A percentile compares a stretch with the other conserved stretches of the same genome.
phyloP scores from a whole-genome alignment of 1,140 invertebrate species.

The Venturia canescens region DNA sequence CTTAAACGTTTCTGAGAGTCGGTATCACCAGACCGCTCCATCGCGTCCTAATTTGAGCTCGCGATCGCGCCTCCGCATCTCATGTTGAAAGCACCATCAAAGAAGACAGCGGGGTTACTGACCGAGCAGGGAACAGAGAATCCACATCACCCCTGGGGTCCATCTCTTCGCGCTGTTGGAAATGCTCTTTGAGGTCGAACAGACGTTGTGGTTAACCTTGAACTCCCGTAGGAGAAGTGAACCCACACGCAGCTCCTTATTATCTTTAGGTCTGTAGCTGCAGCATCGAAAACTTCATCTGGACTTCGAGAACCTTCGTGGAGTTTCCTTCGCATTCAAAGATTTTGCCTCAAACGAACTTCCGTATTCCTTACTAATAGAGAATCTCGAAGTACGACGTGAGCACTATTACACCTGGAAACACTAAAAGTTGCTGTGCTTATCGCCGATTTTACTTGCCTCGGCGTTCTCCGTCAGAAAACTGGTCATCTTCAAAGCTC shows the following conservation, averaged over 20 bases:
- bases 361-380: too few relatives aligned
- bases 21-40: constrained; percentile 25
- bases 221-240: constrained; percentile 21
- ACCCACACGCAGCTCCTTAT: constrained; percentile 37
- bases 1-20: constrained; percentile 6
- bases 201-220: constrained; percentile 45
- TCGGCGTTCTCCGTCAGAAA: too few relatives aligned
- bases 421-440: too few relatives aligned
- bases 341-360: not conserved
- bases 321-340: not conserved
- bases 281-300: constrained; percentile 25
- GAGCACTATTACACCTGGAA: too few relatives aligned
- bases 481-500: too few relatives aligned
- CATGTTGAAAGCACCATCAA: constrained; percentile 27
- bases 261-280: constrained; percentile 38
- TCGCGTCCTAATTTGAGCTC: constrained; percentile 36
- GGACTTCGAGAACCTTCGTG: not conserved
- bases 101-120: not conserved
- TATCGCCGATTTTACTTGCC: too few relatives aligned
- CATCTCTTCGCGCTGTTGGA: constrained; percentile 36
- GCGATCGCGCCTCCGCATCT: not conserved
- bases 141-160: constrained; percentile 2
- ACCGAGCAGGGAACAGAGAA: constrained; percentile 21
- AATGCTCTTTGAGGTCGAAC: constrained; percentile 47
- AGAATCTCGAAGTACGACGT: too few relatives aligned